Evolutionary conservation across 2,888 invertebrate genomes (phyloP).

Genomic region (Toxonevra muliebris): DNA sequence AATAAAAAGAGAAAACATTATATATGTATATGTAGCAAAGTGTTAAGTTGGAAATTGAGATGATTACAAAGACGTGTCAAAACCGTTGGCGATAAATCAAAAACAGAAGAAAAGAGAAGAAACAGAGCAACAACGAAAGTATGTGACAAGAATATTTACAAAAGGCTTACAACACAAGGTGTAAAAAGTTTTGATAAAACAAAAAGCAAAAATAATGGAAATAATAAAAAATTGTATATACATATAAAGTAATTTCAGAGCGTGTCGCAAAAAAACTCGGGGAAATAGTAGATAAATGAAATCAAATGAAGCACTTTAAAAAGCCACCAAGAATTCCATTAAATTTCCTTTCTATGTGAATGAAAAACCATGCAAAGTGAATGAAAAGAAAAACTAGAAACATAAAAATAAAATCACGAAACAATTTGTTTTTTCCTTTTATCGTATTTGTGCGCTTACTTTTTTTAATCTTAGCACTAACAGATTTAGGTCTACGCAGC

Average conservation of each 20-base stretch:
- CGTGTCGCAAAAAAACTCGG: too few species aligned
- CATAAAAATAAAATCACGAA: conserved; percentile 12
- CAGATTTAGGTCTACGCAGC: background rate
- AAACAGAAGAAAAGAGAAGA: background rate
- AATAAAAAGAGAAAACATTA: too few species aligned
- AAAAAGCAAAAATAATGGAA: background rate
- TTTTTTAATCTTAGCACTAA: too few species aligned
- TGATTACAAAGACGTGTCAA: background rate
- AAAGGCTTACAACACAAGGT: background rate
- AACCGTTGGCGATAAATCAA: conserved; percentile 1
- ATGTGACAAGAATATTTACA: background rate
- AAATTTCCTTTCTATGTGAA: background rate
- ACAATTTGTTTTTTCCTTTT: conserved; percentile 6
- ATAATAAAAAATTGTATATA: background rate
- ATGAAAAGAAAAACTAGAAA: conserved; percentile 2
- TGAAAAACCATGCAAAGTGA: background rate
- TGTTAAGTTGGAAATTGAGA: background rate
- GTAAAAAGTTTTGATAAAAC: too few species aligned
- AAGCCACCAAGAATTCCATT: too few species aligned
- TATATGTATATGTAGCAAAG: too few species aligned
- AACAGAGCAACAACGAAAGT: background rate
- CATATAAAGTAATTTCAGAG: too few species aligned
- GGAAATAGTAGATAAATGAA: too few species aligned
- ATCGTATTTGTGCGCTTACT: background rate
- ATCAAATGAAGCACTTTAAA: too few species aligned